phyloP scores from a whole-genome alignment of 2,113 vertebrate species.

The Nipponia nippon region DNA sequence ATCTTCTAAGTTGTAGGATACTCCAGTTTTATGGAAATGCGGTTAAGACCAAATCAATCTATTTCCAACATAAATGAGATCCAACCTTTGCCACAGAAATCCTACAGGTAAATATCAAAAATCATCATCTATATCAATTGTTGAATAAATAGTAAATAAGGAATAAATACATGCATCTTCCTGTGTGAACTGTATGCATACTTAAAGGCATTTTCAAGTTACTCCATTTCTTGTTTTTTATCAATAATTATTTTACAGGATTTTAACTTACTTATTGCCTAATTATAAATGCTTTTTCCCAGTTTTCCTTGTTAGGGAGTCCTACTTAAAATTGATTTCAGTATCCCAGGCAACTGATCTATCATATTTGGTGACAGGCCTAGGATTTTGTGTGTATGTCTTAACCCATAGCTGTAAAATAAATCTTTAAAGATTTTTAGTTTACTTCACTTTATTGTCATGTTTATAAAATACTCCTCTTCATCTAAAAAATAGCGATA shows the following conservation, averaged over 20 bases:
- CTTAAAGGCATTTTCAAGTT: background rate
- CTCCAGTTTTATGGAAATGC: background rate
- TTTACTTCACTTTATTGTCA: background rate
- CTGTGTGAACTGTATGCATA: fast-evolving
- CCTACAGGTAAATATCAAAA: background rate
- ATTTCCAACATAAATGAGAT: background rate
- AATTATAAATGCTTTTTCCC: background rate
- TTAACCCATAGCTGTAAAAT: background rate
- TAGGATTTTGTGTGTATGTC: background rate
- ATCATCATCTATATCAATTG: background rate
- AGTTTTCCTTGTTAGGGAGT: background rate
- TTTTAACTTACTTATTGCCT: background rate
- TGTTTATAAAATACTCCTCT: background rate
- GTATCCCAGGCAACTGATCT: background rate
- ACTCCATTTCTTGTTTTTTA: background rate
- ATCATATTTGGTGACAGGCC: background rate
- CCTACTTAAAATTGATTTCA: background rate
- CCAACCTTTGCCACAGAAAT: background rate
- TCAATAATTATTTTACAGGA: background rate
- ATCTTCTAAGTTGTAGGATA: background rate
- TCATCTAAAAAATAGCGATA: background rate
- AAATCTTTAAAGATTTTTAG: background rate
- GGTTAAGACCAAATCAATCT: background rate
- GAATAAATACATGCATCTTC: background rate
- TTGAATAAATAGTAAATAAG: background rate